Conservation (phyloP, 1,140 invertebrate genomes). For the Ylistrum balloti region DNA sequence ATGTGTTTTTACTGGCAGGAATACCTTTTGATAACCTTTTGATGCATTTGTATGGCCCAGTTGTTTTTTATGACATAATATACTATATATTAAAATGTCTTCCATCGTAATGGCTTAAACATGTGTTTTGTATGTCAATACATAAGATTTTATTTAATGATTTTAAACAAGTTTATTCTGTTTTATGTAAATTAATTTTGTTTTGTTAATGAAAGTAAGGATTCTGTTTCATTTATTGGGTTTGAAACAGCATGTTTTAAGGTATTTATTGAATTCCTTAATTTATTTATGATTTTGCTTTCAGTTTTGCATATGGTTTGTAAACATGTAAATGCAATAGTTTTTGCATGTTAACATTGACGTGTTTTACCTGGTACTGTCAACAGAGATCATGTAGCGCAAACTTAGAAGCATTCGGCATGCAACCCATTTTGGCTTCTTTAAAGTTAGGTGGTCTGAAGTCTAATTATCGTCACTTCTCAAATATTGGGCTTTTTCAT, state of each 20-base stretch:
- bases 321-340: no score
- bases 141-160: background rate
- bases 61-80: background rate
- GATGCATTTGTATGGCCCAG: background rate
- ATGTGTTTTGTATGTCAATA: background rate
- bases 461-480: background rate
- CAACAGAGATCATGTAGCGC: background rate
- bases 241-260: no score
- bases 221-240: no score
- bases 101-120: background rate
- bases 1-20: background rate
- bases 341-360: background rate
- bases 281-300: background rate
- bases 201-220: no score
- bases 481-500: background rate
- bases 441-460: background rate
- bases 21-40: background rate
- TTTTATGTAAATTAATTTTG: no score
- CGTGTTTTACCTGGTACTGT: background rate
- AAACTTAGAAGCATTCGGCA: background rate
- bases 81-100: background rate
- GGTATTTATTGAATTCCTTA: no score
- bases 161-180: no score
- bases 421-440: background rate
- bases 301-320: background rate